Evolutionary conservation across 1,140 invertebrate species (phyloP), one percentile per base, ranked within the genome.

Genomic region (Drosophila malerkotliana): DNA sequence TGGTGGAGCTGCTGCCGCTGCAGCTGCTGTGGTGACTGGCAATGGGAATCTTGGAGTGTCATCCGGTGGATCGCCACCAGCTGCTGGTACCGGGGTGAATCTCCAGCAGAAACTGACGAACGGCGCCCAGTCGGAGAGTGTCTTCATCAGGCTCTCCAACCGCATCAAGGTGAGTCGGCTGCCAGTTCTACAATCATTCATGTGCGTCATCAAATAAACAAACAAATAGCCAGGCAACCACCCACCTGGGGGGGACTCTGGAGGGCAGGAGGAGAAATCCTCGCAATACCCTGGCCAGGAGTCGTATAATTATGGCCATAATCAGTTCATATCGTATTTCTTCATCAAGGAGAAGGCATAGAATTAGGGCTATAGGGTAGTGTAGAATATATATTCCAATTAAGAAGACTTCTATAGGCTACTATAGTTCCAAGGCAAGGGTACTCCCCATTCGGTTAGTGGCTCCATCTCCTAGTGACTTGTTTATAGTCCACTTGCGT

Each of bases 81-180:
- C n/a, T 5, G 12, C n/a, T 7, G 59, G 57, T 18, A 66, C 54
- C 9, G 63, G 54, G 7, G 32, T 82, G 9, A 91, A 77, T 49
- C 51, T 81, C 14, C 88, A 90, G 47, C 77, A 89, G 32, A 91
- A 91, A 45, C 64, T 91, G 14, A 74, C 90, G 1, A 79, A 83
- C 57, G 85, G 94, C 84, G 93, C 92, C 5, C 96, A 97, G 79
- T 98, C 99, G 75, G 98, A 99, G 92, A 98, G 98, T 3, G 97
- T 99, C 21, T 99, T 99, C 91, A 94, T 99, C 77, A 94, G 98
- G 72, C 93, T 99, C 24, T 98, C 97, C 34, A 99, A 99, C 92
- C 95, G 98, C 84, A 98, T 99, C 26, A 98, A 98, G 94, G 96
- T 97, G 90, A 90, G 91, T 84, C 21, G 30, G 18, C 9, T 54